Evolutionary conservation across 2,888 invertebrate genomes (phyloP).

Genomic region (Melinaea marsaeus): DNA sequence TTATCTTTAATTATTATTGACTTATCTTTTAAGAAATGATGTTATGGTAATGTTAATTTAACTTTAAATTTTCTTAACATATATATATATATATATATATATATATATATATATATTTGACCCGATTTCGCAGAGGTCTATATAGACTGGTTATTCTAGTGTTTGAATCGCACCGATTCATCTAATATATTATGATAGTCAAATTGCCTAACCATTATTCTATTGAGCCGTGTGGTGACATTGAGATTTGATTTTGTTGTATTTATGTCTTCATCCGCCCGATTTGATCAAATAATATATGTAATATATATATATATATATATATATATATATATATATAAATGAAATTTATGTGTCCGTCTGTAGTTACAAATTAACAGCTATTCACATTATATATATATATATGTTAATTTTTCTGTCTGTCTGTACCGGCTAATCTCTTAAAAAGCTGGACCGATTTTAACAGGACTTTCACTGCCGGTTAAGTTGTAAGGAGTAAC

Average conservation of each 20-base stretch:
- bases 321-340: neutral
- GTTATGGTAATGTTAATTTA: too few relatives aligned
- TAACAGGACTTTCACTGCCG: too few relatives aligned
- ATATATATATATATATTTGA: neutral
- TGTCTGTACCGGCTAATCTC: too few relatives aligned
- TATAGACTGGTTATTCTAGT: conserved; percentile 3
- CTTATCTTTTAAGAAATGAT: too few relatives aligned
- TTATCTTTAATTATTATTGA: too few relatives aligned
- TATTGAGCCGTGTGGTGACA: conserved; percentile 41
- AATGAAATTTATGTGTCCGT: neutral
- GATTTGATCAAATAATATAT: neutral
- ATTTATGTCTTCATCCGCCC: conserved; percentile 22
- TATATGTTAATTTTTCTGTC: too few relatives aligned
- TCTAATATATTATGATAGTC: conserved; percentile 33
- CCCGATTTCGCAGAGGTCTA: neutral
- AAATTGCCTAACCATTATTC: conserved; percentile 59
- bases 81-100: neutral
- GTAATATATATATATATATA: neutral
- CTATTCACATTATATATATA: too few relatives aligned
- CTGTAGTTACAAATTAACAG: too few relatives aligned
- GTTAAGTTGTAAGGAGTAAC: too few relatives aligned
- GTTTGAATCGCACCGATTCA: conserved; percentile 24
- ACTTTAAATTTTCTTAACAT: too few relatives aligned
- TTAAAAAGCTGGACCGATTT: too few relatives aligned
- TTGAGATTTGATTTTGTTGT: conserved; percentile 17